Base-by-base conservation (phyloP, 2,113 vertebrate genomes). In the Garra rufa region DNA sequence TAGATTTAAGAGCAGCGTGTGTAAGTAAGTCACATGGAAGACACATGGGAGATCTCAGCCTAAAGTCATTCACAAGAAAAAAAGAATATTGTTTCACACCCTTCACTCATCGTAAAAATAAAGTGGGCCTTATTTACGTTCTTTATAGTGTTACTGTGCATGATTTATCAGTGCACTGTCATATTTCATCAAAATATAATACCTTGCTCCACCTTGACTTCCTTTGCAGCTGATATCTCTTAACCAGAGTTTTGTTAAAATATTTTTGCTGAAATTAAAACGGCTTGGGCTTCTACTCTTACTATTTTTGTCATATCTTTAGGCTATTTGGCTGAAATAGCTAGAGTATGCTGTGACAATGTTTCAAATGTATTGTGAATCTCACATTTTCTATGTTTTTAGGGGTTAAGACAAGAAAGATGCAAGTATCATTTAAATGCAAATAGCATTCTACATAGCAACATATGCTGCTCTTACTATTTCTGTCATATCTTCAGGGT, bases 381-480 rank as follows among this genome's bases (percentile, higher is more conserved):
- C n/a, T n/a, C n/a, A n/a, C n/a, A n/a, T n/a, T n/a, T n/a, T n/a
- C n/a, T n/a, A n/a, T n/a, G n/a, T n/a, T n/a, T n/a, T n/a, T n/a
- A n/a, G n/a, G n/a, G n/a, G n/a, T n/a, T n/a, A n/a, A n/a, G n/a
- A n/a, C n/a, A n/a, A n/a, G n/a, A n/a, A n/a, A n/a, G n/a, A n/a
- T n/a, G n/a, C n/a, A n/a, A n/a, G n/a, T n/a, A n/a, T n/a, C n/a
- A n/a, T n/a, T n/a, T n/a, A n/a, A n/a, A n/a, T n/a, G n/a, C n/a
- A n/a, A n/a, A n/a, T n/a, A n/a, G n/a, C n/a, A n/a, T n/a, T n/a
- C n/a, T n/a, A n/a, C n/a, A n/a, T n/a, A n/a, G n/a, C n/a, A n/a
- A n/a, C n/a, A n/a, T n/a, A n/a, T n/a, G n/a, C 55, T 67, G 30
- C 61, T 65, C 61, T 28, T 63, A 65, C 61, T 69, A 69, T 69